phyloP scores from a whole-genome alignment of 2,888 invertebrate genomes.

The Eupithecia inturbata region DNA sequence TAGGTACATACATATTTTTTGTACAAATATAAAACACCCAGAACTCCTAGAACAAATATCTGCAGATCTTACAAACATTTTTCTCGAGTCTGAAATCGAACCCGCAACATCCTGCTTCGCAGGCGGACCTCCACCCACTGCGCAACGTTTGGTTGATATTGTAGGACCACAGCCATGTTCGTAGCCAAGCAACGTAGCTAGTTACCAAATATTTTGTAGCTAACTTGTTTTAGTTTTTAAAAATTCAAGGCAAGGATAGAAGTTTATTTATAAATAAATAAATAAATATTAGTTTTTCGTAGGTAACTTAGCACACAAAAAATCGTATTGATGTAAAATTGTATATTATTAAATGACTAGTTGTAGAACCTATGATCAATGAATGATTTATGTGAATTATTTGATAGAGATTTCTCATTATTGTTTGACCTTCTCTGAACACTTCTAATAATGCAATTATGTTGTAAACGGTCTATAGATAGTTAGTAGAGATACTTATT shows the following conservation, averaged over 20 bases:
- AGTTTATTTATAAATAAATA: too few species aligned
- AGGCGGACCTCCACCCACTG: too few species aligned
- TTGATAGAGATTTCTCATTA: constrained; percentile 19
- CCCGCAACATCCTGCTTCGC: too few species aligned
- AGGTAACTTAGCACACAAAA: background rate
- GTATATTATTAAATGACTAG: constrained; percentile 26
- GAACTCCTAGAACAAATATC: too few species aligned
- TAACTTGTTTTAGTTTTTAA: too few species aligned
- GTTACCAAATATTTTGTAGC: too few species aligned
- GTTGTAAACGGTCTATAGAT: too few species aligned
- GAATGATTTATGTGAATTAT: constrained; percentile 31
- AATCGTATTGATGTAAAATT: constrained; percentile 18
- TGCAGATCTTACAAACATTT: too few species aligned
- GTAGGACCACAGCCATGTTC: background rate
- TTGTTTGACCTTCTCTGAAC: constrained; percentile 19
- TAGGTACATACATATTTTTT: background rate
- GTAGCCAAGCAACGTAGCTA: background rate
- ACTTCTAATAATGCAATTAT: constrained; percentile 6
- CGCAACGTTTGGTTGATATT: background rate
- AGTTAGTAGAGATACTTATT: too few species aligned
- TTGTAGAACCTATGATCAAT: constrained; percentile 28
- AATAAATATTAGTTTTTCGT: background rate
- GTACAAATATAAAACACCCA: too few species aligned
- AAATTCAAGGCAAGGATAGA: too few species aligned
- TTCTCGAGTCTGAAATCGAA: too few species aligned